Evolutionary conservation across 2,797 vertebrate genomes (phyloP), one percentile per base, ranked within the genome.

Genomic region (Pantherophis vulpinus): DNA sequence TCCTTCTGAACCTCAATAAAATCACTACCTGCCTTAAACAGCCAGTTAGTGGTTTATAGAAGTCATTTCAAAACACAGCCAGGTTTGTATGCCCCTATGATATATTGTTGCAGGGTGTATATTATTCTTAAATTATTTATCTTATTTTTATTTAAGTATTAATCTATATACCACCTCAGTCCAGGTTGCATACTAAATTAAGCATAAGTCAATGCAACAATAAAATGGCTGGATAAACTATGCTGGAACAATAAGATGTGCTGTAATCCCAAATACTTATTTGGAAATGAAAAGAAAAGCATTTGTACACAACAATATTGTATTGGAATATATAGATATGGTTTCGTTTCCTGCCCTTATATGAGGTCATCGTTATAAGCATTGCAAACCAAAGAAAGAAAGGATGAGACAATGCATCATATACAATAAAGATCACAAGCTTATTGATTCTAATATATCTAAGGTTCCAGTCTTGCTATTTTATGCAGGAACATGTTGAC

Each of bases 401-500:
- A 87, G 55, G 32, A 47, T 61, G 86, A 47, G 18, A 20, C 66
- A 92, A 74, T n/a, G 32, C 12, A 74, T 47, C 47, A 86, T 27
- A 23, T 83, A 86, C 47, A 29, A 90, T 56, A 93, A 93, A 90
- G 89, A 27, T 42, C n/a, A 25, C 59, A 90, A 87, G 7, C 18
- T 51, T 90, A 90, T 93, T 86, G 88, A 93, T 90, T 58, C 89
- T 87, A 66, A 93, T 61, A 27, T 74, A 86, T 55, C 54, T 90
- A 51, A 87, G 51, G 59, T 86, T 87, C 54, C 89, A 90, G 25
- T 90, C 63, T 55, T 54, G 88, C 42, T 89, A 7, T 51, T 83
- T 87, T 89, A 89, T 93, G 27, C 27, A 47, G 92, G 92, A 93
- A 87, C 51, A 86, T 90, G 88, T 63, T 93, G 63, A 93, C 88